Evolutionary conservation across 2,797 vertebrate genomes (phyloP).

Genomic region (Carcharodon carcharias): DNA sequence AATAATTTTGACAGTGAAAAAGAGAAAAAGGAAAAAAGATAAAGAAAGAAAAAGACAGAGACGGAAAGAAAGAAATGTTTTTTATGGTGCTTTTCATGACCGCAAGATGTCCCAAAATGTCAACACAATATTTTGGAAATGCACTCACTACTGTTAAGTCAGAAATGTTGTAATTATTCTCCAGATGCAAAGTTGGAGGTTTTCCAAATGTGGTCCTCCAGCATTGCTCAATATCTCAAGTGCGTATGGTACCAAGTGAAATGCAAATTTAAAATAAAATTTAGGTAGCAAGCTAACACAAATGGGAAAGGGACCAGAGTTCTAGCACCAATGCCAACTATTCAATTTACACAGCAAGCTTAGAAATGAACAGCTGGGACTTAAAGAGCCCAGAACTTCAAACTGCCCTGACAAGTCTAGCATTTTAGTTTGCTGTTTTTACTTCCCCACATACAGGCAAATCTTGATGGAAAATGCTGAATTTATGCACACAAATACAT

Average conservation of each 20-base stretch:
- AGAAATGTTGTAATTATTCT: neutral
- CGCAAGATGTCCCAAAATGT: neutral
- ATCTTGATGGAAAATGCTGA: neutral
- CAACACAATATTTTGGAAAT: neutral
- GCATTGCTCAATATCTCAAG: neutral
- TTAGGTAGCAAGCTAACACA: neutral
- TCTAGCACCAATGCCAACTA: neutral
- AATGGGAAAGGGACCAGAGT: neutral
- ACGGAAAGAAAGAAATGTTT: neutral
- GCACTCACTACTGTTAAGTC: neutral
- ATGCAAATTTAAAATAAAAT: neutral
- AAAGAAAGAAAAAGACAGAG: neutral
- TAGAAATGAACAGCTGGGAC: neutral
- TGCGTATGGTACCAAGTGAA: neutral
- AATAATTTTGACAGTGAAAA: conserved; percentile 7
- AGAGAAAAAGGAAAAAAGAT: neutral
- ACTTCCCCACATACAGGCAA: neutral
- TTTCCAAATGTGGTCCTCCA: neutral
- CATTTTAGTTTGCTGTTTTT: neutral
- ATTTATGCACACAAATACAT: neutral
- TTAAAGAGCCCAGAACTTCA: neutral
- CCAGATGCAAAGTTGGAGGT: neutral
- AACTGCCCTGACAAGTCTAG: neutral
- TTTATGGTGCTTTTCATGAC: neutral
- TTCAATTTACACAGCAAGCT: neutral